Evolutionary conservation across 2,113 vertebrate genomes (phyloP).

Genomic region (Spea bombifrons): DNA sequence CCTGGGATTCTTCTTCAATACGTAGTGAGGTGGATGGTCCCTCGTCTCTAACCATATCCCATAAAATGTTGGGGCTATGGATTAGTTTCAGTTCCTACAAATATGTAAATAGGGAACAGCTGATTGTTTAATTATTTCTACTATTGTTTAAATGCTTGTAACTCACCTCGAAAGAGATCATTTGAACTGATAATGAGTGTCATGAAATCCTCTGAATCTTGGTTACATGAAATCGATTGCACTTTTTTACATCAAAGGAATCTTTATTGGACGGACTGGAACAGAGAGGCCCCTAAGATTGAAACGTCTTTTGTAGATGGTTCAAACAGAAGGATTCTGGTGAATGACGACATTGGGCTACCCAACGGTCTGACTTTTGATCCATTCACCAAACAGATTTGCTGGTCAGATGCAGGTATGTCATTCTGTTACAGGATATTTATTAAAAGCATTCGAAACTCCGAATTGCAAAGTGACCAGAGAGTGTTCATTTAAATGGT

Average conservation of each 20-base stretch:
- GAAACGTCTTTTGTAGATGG: conserved; percentile 82
- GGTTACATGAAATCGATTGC: conserved; percentile 11
- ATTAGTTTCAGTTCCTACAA: too few species aligned
- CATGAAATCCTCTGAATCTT: neutral
- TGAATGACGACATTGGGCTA: conserved; percentile 83
- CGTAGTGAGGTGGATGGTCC: too few species aligned
- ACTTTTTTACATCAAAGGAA: conserved; percentile 66
- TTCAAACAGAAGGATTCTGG: conserved; percentile 80
- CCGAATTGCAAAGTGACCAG: too few species aligned
- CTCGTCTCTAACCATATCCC: too few species aligned
- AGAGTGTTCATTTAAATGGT: too few species aligned
- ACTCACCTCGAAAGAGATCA: conserved; percentile 1
- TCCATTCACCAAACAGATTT: conserved; percentile 75
- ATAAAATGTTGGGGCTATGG: too few species aligned
- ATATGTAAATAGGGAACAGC: too few species aligned
- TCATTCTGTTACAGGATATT: too few species aligned
- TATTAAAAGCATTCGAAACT: too few species aligned
- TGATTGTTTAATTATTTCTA: too few species aligned
- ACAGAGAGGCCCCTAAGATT: conserved; percentile 94
- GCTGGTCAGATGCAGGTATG: conserved; percentile 95
- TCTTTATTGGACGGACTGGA: conserved; percentile 98
- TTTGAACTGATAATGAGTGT: neutral
- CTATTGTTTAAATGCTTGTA: neutral
- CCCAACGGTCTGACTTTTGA: conserved; percentile 91
- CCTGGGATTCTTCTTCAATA: too few species aligned